Evolutionary conservation across 2,113 vertebrate genomes (phyloP), one percentile per base, ranked within the genome.

Genomic region (Hystrix cristata): DNA sequence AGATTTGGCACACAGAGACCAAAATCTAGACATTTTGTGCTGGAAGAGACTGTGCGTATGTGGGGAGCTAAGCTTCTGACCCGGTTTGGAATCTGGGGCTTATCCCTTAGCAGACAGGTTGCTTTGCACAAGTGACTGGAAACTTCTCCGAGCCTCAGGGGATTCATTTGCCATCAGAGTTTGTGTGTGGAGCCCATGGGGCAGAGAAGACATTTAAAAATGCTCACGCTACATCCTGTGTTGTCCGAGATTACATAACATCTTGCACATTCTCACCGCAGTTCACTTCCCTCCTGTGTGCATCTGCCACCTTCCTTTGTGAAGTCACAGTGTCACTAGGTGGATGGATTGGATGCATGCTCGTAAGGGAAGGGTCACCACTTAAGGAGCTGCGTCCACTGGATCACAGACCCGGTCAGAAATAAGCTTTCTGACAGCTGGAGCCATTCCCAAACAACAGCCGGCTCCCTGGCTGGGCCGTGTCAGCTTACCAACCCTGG

Each of bases 1-100:
- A 10, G 43, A 43, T 59, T 92, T 57, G 62, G 53, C 69, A 48
- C 78, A n/a, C 46, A 27, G 80, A 96, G 95, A 82, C 29, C 53
- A 69, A 93, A 78, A 5, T 29, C n/a, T 67, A 34, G 48, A 34
- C 92, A 31, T 48, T 86, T 93, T 59, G 34, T 79, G 71, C 94
- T 89, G 27, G 79, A 74, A 31, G 10, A 18, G 46, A 88, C 8
- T 29, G 16, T 65, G 38, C 34, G 1, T 19, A 51, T 1, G 5
- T 19, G 48, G 15, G 76, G 76, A 55, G 76, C 76, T 10, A 10
- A 79, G 31, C 76, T 79, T 55, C 55, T 29, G 59, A 16, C 81
- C 65, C 78, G 21, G 15, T 78, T 95, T 80, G 31, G 82, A 79
- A 48, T 64, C 79, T 71, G 23, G 72, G 25, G 4, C 67, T 90